phyloP scores from a whole-genome alignment of 2,113 vertebrate genomes.

The Tupaia tana region DNA sequence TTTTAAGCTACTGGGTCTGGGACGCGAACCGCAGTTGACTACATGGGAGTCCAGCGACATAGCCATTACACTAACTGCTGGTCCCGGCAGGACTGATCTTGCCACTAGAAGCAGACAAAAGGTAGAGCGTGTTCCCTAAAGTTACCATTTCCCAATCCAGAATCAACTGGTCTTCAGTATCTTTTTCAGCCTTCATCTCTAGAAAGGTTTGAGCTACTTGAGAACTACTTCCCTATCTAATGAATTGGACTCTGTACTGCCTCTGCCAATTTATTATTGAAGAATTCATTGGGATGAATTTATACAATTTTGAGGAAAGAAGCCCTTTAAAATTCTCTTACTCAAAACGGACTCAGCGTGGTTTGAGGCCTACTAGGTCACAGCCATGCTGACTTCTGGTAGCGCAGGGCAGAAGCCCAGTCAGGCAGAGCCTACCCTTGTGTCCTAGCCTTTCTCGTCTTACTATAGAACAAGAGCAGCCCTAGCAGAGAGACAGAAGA shows the following conservation, averaged over 20 bases:
- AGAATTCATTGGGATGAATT: not conserved
- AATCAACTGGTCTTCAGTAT: not conserved
- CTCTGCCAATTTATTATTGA: slow-evolving; percentile 19
- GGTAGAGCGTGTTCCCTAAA: not conserved
- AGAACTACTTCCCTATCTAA: not conserved
- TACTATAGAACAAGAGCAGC: not conserved
- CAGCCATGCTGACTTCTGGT: not conserved
- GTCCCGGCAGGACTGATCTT: not conserved
- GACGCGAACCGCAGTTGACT: too few relatives aligned
- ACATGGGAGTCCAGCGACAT: too few relatives aligned
- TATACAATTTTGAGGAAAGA: not conserved
- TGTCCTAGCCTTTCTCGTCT: not conserved
- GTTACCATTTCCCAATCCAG: not conserved
- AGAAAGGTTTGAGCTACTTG: not conserved
- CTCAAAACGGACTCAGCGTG: not conserved
- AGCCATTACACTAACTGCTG: too few relatives aligned
- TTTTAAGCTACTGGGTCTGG: too few relatives aligned
- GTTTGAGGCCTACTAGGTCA: not conserved
- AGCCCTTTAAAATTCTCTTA: not conserved
- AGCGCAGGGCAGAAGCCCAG: not conserved
- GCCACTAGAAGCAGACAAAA: not conserved
- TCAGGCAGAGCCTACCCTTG: not conserved
- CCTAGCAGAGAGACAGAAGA: not conserved
- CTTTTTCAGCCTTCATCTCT: not conserved
- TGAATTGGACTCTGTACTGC: not conserved